Percentiles rank a stretch among this genome's conserved stretches.
These are phyloP conservation scores for Pyrrhosoma nymphula DNA, from an alignment of 2,888 invertebrate species.

Conservation along the genomic window DNA sequence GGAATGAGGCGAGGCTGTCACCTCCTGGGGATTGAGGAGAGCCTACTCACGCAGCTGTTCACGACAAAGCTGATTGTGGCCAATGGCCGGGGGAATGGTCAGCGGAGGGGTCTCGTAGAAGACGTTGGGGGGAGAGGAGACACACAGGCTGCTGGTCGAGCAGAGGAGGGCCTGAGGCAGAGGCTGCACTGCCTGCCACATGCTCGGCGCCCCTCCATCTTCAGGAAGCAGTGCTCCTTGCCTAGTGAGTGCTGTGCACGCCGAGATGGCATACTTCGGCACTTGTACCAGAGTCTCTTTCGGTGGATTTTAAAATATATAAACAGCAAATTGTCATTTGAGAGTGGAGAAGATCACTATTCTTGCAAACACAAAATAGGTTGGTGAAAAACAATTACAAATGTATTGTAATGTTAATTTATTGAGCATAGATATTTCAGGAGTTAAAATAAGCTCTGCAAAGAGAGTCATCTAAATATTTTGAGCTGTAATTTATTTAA, in stretches of 20 bases:
- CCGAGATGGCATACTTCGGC: not conserved
- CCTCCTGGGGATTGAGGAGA: constrained; percentile 29
- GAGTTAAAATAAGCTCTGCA: too few relatives aligned
- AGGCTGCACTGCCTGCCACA: not conserved
- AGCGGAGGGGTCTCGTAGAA: too few relatives aligned
- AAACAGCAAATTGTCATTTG: not conserved
- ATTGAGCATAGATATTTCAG: not conserved
- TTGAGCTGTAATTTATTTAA: too few relatives aligned
- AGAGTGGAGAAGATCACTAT: not conserved
- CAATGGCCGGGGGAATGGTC: not conserved
- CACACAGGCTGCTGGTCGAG: not conserved
- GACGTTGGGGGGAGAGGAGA: constrained; percentile 1
- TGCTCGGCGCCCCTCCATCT: not conserved
- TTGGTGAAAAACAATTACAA: not conserved
- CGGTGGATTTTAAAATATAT: constrained; percentile 31
- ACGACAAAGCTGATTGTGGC: constrained; percentile 32
- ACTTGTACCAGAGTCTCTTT: constrained; percentile 37
- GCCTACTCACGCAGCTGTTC: not conserved
- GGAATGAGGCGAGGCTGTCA: not conserved
- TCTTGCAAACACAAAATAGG: constrained; percentile 6
- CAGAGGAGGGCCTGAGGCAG: not conserved
- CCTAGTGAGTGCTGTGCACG: constrained; percentile 5
- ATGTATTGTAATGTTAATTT: not conserved
- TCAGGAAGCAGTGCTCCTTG: not conserved
- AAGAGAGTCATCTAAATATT: too few relatives aligned